These are phyloP conservation scores for Hypolimnas misippus DNA, from an alignment of 2,888 invertebrate species.

Conservation along the genomic window DNA sequence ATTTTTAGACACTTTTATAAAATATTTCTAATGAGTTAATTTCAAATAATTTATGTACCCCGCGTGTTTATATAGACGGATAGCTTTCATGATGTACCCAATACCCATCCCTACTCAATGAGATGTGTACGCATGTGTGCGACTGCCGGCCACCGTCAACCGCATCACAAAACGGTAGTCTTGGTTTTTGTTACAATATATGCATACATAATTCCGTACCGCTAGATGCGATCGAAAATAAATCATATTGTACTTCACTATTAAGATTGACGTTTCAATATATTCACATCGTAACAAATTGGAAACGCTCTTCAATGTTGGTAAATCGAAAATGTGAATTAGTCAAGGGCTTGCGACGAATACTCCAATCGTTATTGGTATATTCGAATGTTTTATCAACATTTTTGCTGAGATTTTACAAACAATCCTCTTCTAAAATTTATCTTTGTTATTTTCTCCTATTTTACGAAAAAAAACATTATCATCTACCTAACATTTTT, in stretches of 20 bases:
- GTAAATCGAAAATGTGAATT: constrained; percentile 1
- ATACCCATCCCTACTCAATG: constrained; percentile 21
- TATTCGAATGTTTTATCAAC: background rate
- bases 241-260: constrained; percentile 16
- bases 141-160: constrained; percentile 45
- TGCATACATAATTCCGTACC: constrained; percentile 20
- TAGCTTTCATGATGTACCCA: background rate
- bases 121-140: constrained; percentile 44
- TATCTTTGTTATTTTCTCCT: too few species aligned
- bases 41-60: too few species aligned
- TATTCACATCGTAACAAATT: constrained; percentile 12
- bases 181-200: constrained; percentile 29
- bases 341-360: background rate
- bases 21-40: too few species aligned
- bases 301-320: background rate
- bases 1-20: too few species aligned
- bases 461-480: too few species aligned
- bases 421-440: too few species aligned
- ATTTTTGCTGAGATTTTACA: too few species aligned
- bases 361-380: background rate
- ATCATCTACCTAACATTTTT: too few species aligned
- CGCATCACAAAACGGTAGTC: constrained; percentile 61
- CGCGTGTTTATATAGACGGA: background rate
- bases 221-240: constrained; percentile 28
- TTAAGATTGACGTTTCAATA: constrained; percentile 16